Percentiles rank a stretch among this genome's conserved stretches.
phyloP scores from a whole-genome alignment of 2,888 invertebrate species.

The Rapana venosa region DNA sequence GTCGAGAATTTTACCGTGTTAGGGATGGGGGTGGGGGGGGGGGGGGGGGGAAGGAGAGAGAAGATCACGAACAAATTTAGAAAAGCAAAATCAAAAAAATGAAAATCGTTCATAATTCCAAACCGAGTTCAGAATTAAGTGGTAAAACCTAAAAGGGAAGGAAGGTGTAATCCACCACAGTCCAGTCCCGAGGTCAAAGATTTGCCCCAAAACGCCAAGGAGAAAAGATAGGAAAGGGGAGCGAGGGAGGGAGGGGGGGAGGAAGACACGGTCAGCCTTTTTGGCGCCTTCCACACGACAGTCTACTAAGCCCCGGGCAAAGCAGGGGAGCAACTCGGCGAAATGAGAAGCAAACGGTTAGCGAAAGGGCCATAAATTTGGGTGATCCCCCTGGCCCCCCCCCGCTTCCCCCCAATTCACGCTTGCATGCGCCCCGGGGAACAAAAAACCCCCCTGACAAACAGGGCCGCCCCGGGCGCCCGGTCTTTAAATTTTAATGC shows the following conservation, averaged over 20 bases:
- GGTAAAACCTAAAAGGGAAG: too few relatives aligned
- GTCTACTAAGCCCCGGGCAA: neutral
- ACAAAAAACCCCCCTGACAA: constrained; percentile 6
- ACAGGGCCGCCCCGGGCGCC: neutral
- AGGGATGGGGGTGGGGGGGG: too few relatives aligned
- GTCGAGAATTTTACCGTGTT: too few relatives aligned
- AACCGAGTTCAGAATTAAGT: too few relatives aligned
- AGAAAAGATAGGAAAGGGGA: neutral
- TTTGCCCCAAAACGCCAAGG: neutral
- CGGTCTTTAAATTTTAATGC: constrained; percentile 40
- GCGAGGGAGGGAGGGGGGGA: neutral
- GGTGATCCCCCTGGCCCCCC: neutral
- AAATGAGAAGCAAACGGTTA: neutral
- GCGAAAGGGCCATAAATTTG: neutral
- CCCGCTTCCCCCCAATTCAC: neutral
- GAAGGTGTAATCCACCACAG: too few relatives aligned
- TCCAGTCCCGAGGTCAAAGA: too few relatives aligned
- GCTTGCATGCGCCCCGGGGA: constrained; percentile 21
- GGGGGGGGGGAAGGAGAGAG: too few relatives aligned
- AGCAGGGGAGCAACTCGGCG: neutral
- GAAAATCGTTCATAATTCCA: too few relatives aligned
- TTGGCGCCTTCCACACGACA: neutral
- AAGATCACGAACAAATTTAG: too few relatives aligned
- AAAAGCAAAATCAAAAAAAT: too few relatives aligned
- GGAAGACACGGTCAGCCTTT: neutral